Evolutionary conservation across 1,140 invertebrate species (phyloP).

Genomic region (Drosophila pandora): DNA sequence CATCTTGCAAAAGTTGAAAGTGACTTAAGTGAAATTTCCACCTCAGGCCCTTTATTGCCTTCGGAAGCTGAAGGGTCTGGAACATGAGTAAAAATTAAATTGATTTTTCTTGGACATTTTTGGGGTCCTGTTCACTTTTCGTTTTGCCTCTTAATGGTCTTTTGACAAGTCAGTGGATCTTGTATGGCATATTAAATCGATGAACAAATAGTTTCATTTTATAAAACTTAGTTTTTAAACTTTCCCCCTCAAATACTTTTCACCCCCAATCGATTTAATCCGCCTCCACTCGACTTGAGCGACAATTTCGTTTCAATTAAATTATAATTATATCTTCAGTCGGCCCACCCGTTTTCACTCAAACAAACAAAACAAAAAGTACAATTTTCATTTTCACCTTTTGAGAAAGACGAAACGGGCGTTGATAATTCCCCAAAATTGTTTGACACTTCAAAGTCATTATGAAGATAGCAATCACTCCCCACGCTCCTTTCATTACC

Average conservation of each 20-base stretch:
- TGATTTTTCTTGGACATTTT: slow-evolving; percentile 72
- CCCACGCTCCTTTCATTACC: slow-evolving; percentile 13
- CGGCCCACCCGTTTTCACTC: slow-evolving; percentile 24
- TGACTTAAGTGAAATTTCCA: slow-evolving; percentile 80
- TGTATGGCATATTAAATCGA: slow-evolving; percentile 53
- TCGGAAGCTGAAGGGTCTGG: slow-evolving; percentile 36
- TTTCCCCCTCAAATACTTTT: neutral
- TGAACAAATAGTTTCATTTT: slow-evolving; percentile 41
- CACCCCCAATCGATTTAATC: neutral
- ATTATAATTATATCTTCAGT: slow-evolving; percentile 66
- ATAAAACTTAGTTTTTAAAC: slow-evolving; percentile 5
- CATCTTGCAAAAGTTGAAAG: slow-evolving; percentile 70
- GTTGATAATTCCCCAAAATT: slow-evolving; percentile 63
- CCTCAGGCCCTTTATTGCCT: slow-evolving; percentile 26
- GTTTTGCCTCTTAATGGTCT: slow-evolving; percentile 38
- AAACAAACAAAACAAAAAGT: slow-evolving; percentile 36
- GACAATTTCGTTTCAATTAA: slow-evolving; percentile 69
- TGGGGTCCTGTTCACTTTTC: slow-evolving; percentile 38
- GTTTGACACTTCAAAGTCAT: slow-evolving; percentile 76
- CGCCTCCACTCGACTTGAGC: slow-evolving; percentile 11
- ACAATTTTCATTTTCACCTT: slow-evolving; percentile 68
- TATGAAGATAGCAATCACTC: slow-evolving; percentile 71
- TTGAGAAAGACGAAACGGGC: slow-evolving; percentile 31
- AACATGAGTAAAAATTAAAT: slow-evolving; percentile 78
- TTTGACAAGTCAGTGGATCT: slow-evolving; percentile 21